These are phyloP conservation scores for Miniopterus natalensis DNA, from an alignment of 2,113 vertebrate genomes.

Conservation along the genomic window DNA sequence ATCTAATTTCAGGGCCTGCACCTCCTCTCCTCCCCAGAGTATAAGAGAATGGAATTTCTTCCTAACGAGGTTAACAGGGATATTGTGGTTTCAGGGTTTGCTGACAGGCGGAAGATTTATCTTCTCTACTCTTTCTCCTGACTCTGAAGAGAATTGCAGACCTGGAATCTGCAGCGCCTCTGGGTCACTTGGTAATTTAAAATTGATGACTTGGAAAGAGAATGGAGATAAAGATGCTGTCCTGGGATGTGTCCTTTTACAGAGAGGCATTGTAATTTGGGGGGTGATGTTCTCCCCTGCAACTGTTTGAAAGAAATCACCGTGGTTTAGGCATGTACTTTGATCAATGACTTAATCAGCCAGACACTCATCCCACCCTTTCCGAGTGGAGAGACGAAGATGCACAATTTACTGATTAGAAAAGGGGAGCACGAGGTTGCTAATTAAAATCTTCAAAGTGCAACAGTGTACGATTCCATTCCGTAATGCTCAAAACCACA, in stretches of 20 bases:
- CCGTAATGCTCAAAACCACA: background rate
- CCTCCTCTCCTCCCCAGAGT: slow-evolving; percentile 62
- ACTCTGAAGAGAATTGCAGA: slow-evolving; percentile 74
- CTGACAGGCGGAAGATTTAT: slow-evolving; percentile 81
- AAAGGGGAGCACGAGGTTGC: background rate
- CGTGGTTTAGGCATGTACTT: slow-evolving; percentile 47
- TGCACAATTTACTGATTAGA: slow-evolving; percentile 64
- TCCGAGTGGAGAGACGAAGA: slow-evolving; percentile 61
- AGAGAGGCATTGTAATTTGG: slow-evolving; percentile 72
- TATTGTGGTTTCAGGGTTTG: slow-evolving; percentile 75
- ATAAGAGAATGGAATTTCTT: slow-evolving; percentile 68
- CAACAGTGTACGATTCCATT: slow-evolving; percentile 27
- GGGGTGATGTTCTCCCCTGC: slow-evolving; percentile 25
- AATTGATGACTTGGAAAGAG: slow-evolving; percentile 80
- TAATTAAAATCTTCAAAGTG: slow-evolving; percentile 54
- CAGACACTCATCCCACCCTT: slow-evolving; percentile 1
- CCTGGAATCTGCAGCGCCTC: slow-evolving; percentile 65
- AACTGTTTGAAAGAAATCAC: slow-evolving; percentile 4
- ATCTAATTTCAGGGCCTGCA: slow-evolving; percentile 60
- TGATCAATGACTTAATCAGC: slow-evolving; percentile 70
- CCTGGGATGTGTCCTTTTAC: slow-evolving; percentile 61
- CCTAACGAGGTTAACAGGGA: slow-evolving; percentile 69
- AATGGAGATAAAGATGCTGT: slow-evolving; percentile 69
- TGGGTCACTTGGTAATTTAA: slow-evolving; percentile 81
- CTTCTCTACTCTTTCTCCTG: slow-evolving; percentile 58